phyloP scores from a whole-genome alignment of 2,797 vertebrate genomes.

The Manis javanica region DNA sequence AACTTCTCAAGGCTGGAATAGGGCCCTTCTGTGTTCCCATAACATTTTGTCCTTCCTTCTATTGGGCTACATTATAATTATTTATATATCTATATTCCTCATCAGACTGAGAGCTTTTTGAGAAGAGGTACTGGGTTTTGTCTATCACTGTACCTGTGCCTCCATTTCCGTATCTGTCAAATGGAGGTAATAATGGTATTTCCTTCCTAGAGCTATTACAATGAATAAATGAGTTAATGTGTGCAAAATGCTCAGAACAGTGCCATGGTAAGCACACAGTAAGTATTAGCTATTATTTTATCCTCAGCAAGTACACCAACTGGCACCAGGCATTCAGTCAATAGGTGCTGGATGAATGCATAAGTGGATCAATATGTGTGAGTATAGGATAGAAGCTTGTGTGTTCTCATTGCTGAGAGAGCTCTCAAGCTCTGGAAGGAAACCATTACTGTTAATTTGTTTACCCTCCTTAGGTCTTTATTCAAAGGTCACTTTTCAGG shows the following conservation, averaged over 20 bases:
- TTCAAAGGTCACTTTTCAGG: slow-evolving; percentile 32
- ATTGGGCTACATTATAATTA: not conserved
- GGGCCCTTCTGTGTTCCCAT: not conserved
- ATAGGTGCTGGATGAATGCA: slow-evolving; percentile 39
- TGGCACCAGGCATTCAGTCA: slow-evolving; percentile 12
- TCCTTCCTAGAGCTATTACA: not conserved
- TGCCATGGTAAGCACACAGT: not conserved
- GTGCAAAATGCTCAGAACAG: not conserved
- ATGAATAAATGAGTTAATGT: slow-evolving; percentile 12
- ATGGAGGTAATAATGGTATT: not conserved
- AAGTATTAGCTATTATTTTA: slow-evolving; percentile 43
- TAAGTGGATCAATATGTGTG: not conserved
- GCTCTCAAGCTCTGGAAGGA: not conserved
- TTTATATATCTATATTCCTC: not conserved
- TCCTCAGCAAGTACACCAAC: not conserved
- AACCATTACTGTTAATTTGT: slow-evolving; percentile 4
- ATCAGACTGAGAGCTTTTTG: slow-evolving; percentile 17
- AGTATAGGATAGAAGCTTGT: not conserved
- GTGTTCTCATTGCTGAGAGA: slow-evolving; percentile 8
- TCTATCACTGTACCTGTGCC: not conserved
- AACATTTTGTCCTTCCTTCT: not conserved
- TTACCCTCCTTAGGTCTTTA: slow-evolving; percentile 31
- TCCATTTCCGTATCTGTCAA: slow-evolving; percentile 31
- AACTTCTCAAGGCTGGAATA: slow-evolving; percentile 1
- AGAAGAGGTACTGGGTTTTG: not conserved